phyloP scores from a whole-genome alignment of 2,113 vertebrate species.

The Ancistrus triradiatus region DNA sequence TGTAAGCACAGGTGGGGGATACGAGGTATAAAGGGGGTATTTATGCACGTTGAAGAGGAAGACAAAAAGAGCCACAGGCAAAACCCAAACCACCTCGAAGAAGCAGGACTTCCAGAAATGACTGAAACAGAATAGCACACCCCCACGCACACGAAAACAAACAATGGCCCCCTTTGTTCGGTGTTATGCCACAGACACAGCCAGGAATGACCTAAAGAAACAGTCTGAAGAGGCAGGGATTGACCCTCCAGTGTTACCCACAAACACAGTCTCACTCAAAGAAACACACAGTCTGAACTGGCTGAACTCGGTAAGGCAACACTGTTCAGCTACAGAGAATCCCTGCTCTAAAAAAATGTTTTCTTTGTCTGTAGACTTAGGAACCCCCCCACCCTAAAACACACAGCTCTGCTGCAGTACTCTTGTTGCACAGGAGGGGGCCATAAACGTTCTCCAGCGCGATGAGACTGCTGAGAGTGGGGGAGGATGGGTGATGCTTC shows the following conservation, averaged over 20 bases:
- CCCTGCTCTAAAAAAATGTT: slow-evolving; percentile 55
- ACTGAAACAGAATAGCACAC: slow-evolving; percentile 81
- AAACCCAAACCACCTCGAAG: slow-evolving; percentile 68
- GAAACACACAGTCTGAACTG: background rate
- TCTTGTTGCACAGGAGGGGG: slow-evolving; percentile 21
- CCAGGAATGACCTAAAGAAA: slow-evolving; percentile 74
- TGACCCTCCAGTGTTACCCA: slow-evolving; percentile 17
- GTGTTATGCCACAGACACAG: slow-evolving; percentile 71
- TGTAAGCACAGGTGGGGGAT: slow-evolving; percentile 38
- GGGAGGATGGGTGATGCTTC: slow-evolving; percentile 6
- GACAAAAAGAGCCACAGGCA: slow-evolving; percentile 51
- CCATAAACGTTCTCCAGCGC: background rate
- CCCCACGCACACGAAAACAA: slow-evolving; percentile 60
- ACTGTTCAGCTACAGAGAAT: slow-evolving; percentile 27
- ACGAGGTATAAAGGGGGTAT: slow-evolving; percentile 32
- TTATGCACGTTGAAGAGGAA: slow-evolving; percentile 21
- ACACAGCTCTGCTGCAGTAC: slow-evolving; percentile 44
- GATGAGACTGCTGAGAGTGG: background rate
- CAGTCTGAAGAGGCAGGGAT: slow-evolving; percentile 72
- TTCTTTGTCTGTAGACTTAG: slow-evolving; percentile 49
- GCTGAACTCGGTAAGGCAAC: slow-evolving; percentile 39
- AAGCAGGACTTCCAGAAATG: slow-evolving; percentile 85
- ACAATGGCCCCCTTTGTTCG: slow-evolving; percentile 82
- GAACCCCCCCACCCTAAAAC: slow-evolving; percentile 49
- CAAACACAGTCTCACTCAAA: slow-evolving; percentile 31